Evolutionary conservation across 2,888 invertebrate species (phyloP).

Genomic region (Ichneumoninae sp.): DNA sequence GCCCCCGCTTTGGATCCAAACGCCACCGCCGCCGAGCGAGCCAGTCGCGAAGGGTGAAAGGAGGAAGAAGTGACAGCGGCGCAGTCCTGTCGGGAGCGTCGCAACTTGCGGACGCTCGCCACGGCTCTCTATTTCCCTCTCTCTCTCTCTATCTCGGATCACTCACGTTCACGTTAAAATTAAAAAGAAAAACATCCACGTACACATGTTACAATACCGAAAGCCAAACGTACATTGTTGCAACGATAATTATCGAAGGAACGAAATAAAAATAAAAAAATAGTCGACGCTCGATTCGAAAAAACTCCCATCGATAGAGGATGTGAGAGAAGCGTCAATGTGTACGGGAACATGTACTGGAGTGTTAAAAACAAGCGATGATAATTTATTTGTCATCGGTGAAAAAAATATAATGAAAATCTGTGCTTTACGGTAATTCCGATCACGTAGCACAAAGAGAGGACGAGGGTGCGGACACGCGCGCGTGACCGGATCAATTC

Average conservation of each 20-base stretch:
- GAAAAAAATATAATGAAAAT: neutral
- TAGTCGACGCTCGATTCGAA: neutral
- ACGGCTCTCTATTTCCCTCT: conserved; percentile 73
- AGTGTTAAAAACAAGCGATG: neutral
- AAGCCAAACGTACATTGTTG: neutral
- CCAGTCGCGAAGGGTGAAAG: conserved; percentile 67
- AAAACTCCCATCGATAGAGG: neutral
- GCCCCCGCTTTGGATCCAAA: conserved; percentile 47
- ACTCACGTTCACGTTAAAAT: conserved; percentile 23
- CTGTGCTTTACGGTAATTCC: neutral
- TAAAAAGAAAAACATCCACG: neutral
- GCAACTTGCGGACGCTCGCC: conserved; percentile 82
- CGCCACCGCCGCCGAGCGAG: conserved; percentile 56
- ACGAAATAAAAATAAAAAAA: neutral
- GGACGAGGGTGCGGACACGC: conserved; percentile 33
- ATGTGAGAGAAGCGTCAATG: neutral
- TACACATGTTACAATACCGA: neutral
- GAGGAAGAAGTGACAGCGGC: conserved; percentile 72
- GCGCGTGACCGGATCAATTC: conserved; percentile 24
- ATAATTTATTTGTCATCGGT: neutral
- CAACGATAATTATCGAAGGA: neutral
- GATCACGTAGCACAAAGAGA: conserved; percentile 19
- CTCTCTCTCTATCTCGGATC: conserved; percentile 33
- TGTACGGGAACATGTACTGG: neutral
- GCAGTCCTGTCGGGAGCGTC: conserved; percentile 84